A percentile compares a stretch with the other conserved stretches of the same genome.
phyloP scores from a whole-genome alignment of 2,797 vertebrate genomes.

The Parotocinclus haroldoi region DNA sequence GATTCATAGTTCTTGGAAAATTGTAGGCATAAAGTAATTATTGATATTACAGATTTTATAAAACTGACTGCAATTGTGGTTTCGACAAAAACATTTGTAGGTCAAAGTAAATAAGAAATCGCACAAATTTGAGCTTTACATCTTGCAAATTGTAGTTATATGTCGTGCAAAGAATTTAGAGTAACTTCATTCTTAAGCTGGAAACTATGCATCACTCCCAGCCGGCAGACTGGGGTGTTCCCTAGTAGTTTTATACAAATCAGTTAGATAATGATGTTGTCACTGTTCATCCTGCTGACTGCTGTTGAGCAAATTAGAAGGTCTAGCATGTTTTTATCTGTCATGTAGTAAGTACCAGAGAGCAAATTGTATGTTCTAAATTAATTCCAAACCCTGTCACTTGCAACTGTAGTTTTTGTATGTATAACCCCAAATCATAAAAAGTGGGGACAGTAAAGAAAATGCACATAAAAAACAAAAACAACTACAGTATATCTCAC shows the following conservation, averaged over 20 bases:
- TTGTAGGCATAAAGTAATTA: too few species aligned
- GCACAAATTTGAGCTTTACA: too few species aligned
- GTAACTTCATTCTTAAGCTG: neutral
- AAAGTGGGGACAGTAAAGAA: too few species aligned
- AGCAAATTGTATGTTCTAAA: conserved; percentile 26
- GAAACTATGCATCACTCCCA: conserved; percentile 3
- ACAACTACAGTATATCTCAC: too few species aligned
- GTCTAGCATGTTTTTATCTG: conserved; percentile 26
- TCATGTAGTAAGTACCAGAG: conserved; percentile 28
- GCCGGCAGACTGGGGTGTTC: neutral
- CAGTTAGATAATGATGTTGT: conserved; percentile 15
- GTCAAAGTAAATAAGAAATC: too few species aligned
- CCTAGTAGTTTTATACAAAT: conserved; percentile 16
- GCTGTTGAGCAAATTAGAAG: conserved; percentile 27
- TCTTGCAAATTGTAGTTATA: neutral
- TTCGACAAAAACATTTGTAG: too few species aligned
- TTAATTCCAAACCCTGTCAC: conserved; percentile 1
- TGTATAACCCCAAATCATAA: too few species aligned
- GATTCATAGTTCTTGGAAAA: too few species aligned
- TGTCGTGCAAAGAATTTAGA: neutral
- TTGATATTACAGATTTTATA: too few species aligned
- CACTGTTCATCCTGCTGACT: conserved; percentile 12
- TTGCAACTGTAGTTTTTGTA: too few species aligned
- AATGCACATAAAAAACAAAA: too few species aligned
- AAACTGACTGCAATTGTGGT: too few species aligned